Evolutionary conservation across 2,888 invertebrate genomes (phyloP).

Genomic region (Baccha elongata): DNA sequence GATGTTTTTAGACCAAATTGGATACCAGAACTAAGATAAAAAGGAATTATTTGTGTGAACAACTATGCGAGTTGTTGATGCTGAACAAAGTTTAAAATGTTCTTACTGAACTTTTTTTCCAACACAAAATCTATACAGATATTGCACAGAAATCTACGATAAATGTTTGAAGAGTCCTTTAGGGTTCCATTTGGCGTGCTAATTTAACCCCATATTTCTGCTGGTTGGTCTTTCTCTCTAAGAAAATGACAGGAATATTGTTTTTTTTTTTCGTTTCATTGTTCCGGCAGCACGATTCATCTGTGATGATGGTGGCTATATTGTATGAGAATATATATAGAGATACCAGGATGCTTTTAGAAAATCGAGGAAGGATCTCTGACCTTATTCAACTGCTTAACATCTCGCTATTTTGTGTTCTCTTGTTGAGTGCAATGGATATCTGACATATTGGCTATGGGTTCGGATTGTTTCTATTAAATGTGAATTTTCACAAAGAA

Average conservation of each 20-base stretch:
- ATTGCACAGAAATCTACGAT: conserved; percentile 39
- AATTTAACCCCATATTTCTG: conserved; percentile 65
- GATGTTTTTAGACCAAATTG: conserved; percentile 55
- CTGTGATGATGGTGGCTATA: conserved; percentile 1
- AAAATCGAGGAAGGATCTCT: conserved; percentile 47
- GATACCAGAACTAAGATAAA: not conserved
- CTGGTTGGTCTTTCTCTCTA: conserved; percentile 42
- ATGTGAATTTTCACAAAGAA: conserved; percentile 52
- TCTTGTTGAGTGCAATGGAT: conserved; percentile 61
- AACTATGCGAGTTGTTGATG: conserved; percentile 42
- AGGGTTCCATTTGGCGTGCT: conserved; percentile 55
- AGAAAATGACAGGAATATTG: conserved; percentile 25
- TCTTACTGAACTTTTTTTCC: conserved; percentile 9
- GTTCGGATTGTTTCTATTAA: conserved; percentile 62
- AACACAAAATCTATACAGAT: not conserved
- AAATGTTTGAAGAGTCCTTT: conserved; percentile 36
- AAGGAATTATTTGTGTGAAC: conserved; percentile 9
- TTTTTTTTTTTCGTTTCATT: conserved; percentile 21
- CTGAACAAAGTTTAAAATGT: conserved; percentile 22
- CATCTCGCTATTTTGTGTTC: conserved; percentile 47
- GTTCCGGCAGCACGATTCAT: conserved; percentile 6
- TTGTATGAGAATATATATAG: not conserved
- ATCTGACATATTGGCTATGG: conserved; percentile 66
- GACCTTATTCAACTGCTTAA: conserved; percentile 67
- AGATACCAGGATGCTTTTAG: conserved; percentile 16